These are phyloP conservation scores for Montifringilla adamsi DNA, from an alignment of 2,113 vertebrate species.

Conservation along the genomic window DNA sequence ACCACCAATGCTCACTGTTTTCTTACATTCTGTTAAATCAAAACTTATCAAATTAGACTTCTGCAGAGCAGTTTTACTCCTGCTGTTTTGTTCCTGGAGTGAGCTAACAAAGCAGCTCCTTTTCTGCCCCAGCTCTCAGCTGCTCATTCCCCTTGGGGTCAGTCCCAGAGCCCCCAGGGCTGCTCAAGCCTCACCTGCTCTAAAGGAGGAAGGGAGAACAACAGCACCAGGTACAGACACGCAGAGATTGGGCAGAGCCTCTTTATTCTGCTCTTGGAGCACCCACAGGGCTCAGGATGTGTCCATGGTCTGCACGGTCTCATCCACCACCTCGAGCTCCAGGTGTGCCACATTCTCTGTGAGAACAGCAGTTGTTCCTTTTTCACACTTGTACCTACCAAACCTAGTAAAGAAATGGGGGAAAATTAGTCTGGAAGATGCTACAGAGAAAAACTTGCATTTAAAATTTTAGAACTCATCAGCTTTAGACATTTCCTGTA, in stretches of 20 bases:
- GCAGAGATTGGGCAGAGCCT: neutral
- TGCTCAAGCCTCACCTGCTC: rapidly evolving
- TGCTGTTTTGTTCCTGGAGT: neutral
- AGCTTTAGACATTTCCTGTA: neutral
- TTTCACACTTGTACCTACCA: slow-evolving; percentile 78
- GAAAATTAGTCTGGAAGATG: neutral
- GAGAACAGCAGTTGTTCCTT: slow-evolving; percentile 77
- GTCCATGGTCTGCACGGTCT: slow-evolving; percentile 81
- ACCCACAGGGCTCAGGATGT: slow-evolving; percentile 61
- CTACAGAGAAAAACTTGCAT: neutral
- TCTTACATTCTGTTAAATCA: neutral
- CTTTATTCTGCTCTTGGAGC: slow-evolving; percentile 35
- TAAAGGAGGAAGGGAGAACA: neutral
- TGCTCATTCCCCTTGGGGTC: neutral
- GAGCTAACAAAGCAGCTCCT: neutral
- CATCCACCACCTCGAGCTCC: slow-evolving; percentile 78
- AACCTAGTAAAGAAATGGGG: slow-evolving; percentile 47
- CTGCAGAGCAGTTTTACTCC: neutral
- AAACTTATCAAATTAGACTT: too few species aligned
- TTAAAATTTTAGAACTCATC: neutral
- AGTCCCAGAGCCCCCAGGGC: neutral
- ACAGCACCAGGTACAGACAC: neutral
- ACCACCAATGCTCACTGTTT: neutral
- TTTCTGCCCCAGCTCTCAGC: neutral
- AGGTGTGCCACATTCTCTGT: slow-evolving; percentile 69